phyloP scores from a whole-genome alignment of 64 coral and sea anemone genomes.

The Montipora capricornis region DNA sequence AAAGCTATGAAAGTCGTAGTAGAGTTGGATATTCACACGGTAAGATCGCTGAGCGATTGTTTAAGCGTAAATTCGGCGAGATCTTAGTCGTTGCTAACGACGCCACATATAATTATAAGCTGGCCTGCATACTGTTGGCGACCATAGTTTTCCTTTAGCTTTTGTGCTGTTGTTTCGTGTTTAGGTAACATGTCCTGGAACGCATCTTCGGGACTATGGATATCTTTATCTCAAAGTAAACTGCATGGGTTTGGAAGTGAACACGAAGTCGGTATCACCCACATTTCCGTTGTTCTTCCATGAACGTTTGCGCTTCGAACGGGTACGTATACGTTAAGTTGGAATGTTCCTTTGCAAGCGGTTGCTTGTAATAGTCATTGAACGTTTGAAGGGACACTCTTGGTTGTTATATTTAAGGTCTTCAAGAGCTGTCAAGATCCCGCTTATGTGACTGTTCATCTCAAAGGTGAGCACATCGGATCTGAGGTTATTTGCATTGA shows the following conservation, averaged over 20 bases:
- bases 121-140: constrained; percentile 15
- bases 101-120: constrained; percentile 36
- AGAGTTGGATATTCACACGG: constrained; percentile 92
- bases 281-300: constrained; percentile 99
- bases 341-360: background rate
- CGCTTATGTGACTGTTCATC: constrained; percentile 92
- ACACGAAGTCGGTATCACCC: constrained; percentile 92
- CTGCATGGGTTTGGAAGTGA: constrained; percentile 98
- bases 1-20: constrained; percentile 99
- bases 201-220: constrained; percentile 98
- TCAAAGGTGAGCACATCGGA: constrained; percentile 74
- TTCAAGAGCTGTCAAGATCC: constrained; percentile 99
- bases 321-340: constrained; percentile 56
- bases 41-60: constrained; percentile 49
- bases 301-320: constrained; percentile 95
- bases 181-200: constrained; percentile 95
- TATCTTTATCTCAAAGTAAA: constrained; percentile 97
- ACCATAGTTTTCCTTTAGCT: constrained; percentile 37
- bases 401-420: constrained; percentile 74
- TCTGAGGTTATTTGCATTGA: background rate
- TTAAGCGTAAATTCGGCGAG: constrained; percentile 14
- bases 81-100: constrained; percentile 95
- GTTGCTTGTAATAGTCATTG: background rate
- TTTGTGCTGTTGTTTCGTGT: background rate
- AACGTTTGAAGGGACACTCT: background rate